A percentile compares a stretch with the other conserved stretches of the same genome.
Evolutionary conservation across 2,888 invertebrate species (phyloP).

Genomic region (Aphidius colemani): DNA sequence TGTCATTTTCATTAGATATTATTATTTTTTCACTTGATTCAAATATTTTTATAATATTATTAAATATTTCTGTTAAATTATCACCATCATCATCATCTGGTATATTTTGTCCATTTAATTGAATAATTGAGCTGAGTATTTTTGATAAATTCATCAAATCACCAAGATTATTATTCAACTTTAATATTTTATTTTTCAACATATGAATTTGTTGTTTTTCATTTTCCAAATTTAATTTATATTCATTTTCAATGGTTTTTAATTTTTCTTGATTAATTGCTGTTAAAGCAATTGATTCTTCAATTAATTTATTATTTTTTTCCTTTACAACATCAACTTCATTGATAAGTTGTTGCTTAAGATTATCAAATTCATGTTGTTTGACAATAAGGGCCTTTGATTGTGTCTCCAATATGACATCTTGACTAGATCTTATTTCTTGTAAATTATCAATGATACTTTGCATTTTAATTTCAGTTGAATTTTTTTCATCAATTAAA

Average conservation of each 20-base stretch:
- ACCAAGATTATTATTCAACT: conserved; percentile 24
- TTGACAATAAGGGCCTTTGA: conserved; percentile 43
- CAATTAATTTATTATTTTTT: conserved; percentile 26
- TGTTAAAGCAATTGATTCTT: conserved; percentile 29
- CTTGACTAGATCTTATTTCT: conserved; percentile 43
- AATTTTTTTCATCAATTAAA: conserved; percentile 36
- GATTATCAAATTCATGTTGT: conserved; percentile 28
- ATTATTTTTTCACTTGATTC: conserved; percentile 22
- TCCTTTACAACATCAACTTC: conserved; percentile 23
- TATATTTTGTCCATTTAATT: background rate
- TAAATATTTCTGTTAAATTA: conserved; percentile 20
- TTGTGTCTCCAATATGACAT: conserved; percentile 41
- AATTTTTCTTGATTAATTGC: conserved; percentile 26
- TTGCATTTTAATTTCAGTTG: conserved; percentile 43
- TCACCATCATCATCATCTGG: background rate
- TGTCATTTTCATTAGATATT: background rate
- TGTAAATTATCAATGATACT: conserved; percentile 45
- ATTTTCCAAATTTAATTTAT: conserved; percentile 27
- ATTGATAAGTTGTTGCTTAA: conserved; percentile 33
- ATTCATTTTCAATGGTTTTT: conserved; percentile 32
- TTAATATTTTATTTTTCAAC: conserved; percentile 26
- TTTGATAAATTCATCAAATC: conserved; percentile 31
- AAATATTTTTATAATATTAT: conserved; percentile 32
- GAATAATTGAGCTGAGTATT: conserved; percentile 19
- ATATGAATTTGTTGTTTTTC: conserved; percentile 23